Evolutionary conservation across 1,140 invertebrate genomes (phyloP), one percentile per base, ranked within the genome.

Genomic region (Saccostrea glomerata): DNA sequence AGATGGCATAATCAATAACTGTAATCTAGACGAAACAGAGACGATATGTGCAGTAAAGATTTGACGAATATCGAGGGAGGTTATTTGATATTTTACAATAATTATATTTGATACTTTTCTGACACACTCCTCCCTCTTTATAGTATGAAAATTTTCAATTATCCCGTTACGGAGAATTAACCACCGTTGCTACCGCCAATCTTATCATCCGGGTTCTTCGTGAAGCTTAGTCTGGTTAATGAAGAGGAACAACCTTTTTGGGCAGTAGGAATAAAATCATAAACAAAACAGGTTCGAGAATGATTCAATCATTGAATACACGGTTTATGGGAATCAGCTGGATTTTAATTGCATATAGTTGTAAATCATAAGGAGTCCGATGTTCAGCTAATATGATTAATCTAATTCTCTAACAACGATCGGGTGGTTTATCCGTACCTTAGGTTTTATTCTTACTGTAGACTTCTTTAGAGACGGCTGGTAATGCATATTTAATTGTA

Each of bases 321-420:
- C 25, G 66, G 66, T 73, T 73, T n/a, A 73, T 73, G 23, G 25
- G 3, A 73, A 73, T 73, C 66, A 73, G 25, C 23, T 2, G 66
- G 66, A 23, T 25, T 73, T 73, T 73, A 73, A 73, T 73, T 73
- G 66, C n/a, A 30, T 73, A 23, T 36, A 73, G 66, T 73, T 73
- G 66, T 30, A 30, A 73, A 25, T 73, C 66, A 73, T 30, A 30
- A 73, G 66, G 66, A 25, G n/a, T 23, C 66, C 25, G 23, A 73
- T 73, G n/a, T 23, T 30, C 66, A 73, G 66, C 66, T 73, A 73
- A 73, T 73, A 23, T 73, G 66, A 73, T 73, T 13, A 25, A 73
- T 25, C 30, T 73, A 30, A 30, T 73, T 73, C 66, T 73, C 25
- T 25, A 17, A n/a, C 23, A 73, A 73, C 66, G 66, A 73, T 36